phyloP scores from a whole-genome alignment of 2,113 vertebrate species.

The Lanius ludovicianus region DNA sequence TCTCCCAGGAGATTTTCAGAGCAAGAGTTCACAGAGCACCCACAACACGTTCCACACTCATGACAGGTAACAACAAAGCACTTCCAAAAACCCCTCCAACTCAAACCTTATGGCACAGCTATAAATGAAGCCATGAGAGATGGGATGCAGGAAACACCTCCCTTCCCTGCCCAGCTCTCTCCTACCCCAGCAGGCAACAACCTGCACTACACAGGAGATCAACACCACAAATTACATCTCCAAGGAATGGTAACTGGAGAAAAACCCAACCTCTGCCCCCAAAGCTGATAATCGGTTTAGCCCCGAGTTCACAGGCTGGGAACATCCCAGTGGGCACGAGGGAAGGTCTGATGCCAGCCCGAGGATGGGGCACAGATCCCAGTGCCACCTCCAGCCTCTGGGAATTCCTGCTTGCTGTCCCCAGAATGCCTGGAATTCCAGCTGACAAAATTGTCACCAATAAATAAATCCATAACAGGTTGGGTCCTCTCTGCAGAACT shows the following conservation, averaged over 20 bases:
- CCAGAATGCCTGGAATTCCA: not conserved
- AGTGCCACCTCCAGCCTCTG: not conserved
- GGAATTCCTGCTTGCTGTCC: not conserved
- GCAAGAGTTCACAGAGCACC: not conserved
- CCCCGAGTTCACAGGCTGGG: no score
- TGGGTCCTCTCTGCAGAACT: not conserved
- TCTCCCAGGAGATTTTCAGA: not conserved
- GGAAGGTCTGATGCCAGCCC: not conserved
- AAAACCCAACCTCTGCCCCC: not conserved
- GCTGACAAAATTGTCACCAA: not conserved
- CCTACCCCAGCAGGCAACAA: not conserved
- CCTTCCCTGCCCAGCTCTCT: not conserved
- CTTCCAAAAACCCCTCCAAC: not conserved
- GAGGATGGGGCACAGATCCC: not conserved
- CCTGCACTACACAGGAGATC: not conserved
- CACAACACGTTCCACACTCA: accelerated
- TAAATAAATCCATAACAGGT: accelerated
- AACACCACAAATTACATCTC: accelerated
- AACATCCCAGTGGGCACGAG: accelerated
- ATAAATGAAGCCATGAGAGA: accelerated
- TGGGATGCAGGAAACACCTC: not conserved
- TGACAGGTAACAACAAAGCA: not conserved
- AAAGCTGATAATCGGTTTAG: not conserved
- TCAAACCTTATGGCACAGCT: accelerated
- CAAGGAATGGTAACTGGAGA: not conserved